A percentile compares a stretch with the other conserved stretches of the same genome.
These are phyloP conservation scores for Scaptomyza graminum DNA, from an alignment of 1,140 invertebrate genomes.

Conservation along the genomic window DNA sequence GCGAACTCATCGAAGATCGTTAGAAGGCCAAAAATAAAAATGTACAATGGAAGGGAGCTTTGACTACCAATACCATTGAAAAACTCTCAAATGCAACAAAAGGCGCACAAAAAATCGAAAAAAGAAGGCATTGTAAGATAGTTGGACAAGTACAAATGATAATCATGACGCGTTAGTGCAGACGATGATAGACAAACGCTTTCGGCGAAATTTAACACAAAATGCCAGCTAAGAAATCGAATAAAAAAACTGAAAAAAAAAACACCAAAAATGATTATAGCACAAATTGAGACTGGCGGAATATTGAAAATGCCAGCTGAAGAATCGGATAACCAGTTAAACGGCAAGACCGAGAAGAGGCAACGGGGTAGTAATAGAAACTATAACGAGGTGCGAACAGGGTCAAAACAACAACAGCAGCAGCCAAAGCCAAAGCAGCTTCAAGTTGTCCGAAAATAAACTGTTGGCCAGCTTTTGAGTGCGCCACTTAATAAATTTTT, in stretches of 20 bases:
- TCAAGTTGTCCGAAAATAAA: conserved; percentile 31
- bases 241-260: conserved; percentile 15
- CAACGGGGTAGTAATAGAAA: conserved; percentile 26
- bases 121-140: conserved; percentile 1
- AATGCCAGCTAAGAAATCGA: conserved; percentile 40
- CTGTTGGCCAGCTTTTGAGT: conserved; percentile 24
- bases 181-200: conserved; percentile 72
- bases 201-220: conserved; percentile 67
- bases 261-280: conserved; percentile 23
- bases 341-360: background rate
- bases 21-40: conserved; percentile 29
- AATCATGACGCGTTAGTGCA: conserved; percentile 41
- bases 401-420: conserved; percentile 46
- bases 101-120: conserved; percentile 38
- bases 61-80: conserved; percentile 25
- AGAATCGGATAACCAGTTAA: conserved; percentile 25
- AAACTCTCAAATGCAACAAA: conserved; percentile 18
- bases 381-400: conserved; percentile 69
- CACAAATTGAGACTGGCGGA: conserved; percentile 25
- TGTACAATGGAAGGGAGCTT: conserved; percentile 10
- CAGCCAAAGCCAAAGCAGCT: conserved; percentile 30
- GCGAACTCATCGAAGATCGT: conserved; percentile 13
- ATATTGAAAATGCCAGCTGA: conserved; percentile 45
- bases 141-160: conserved; percentile 52
- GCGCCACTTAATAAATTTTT: conserved; percentile 27